Conservation (phyloP, 2,113 vertebrate species). For the Phylloscopus whistleri region DNA sequence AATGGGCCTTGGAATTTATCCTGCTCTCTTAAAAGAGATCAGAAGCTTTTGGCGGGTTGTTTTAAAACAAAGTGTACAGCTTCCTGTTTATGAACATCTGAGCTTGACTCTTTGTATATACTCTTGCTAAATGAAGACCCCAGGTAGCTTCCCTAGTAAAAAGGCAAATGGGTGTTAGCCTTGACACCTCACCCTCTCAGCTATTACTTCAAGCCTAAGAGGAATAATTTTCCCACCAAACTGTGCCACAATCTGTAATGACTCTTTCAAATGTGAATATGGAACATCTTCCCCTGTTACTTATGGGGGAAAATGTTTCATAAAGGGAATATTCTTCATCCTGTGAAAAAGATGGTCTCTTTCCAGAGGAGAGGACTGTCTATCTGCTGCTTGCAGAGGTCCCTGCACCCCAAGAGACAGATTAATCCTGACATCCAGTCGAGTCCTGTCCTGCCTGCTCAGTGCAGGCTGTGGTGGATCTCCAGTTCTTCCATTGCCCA, state of each 20-base stretch:
- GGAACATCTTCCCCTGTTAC: not conserved
- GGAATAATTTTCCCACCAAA: not conserved
- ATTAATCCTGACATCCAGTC: not conserved
- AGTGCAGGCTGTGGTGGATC: not conserved
- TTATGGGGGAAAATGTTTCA: not conserved
- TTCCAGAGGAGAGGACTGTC: not conserved
- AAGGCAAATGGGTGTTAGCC: not conserved
- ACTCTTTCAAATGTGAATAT: not conserved
- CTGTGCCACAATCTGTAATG: not conserved
- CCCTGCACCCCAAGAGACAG: not conserved
- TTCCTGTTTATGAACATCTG: not conserved
- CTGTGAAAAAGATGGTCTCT: not conserved
- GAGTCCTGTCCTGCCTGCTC: not conserved
- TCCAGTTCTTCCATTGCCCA: rapidly evolving
- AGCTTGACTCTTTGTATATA: not conserved
- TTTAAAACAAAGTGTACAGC: not conserved
- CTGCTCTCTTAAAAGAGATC: not conserved
- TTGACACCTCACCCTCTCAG: not conserved
- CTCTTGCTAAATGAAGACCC: not conserved
- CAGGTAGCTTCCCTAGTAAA: not conserved
- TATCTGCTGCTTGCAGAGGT: not conserved
- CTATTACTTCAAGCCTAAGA: not conserved
- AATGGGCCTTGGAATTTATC: not conserved
- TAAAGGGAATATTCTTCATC: not conserved
- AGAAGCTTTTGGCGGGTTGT: not conserved